A percentile compares a stretch with the other conserved stretches of the same genome.
Conservation (phyloP, 2,113 vertebrate species). For the Xiphorhynchus elegans region DNA sequence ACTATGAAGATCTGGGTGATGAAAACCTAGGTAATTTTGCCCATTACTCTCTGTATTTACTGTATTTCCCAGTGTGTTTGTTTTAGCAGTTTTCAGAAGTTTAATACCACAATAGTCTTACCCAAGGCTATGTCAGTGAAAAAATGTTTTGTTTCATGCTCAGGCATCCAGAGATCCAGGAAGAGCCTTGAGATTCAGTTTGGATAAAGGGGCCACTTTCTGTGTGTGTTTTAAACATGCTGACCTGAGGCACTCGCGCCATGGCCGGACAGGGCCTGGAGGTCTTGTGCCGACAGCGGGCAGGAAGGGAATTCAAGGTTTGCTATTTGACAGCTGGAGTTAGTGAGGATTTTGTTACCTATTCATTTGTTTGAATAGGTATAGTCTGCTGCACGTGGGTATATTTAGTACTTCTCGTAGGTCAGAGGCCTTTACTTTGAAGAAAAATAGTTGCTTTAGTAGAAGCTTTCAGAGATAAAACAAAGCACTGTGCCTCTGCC, state of each 20-base stretch:
- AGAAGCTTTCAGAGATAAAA: not conserved
- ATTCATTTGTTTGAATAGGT: not conserved
- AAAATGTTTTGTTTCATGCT: not conserved
- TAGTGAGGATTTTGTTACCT: not conserved
- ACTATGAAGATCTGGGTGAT: not conserved
- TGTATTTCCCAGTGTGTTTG: not conserved
- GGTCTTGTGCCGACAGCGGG: not conserved
- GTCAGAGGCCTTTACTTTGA: not conserved
- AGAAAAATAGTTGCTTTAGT: not conserved
- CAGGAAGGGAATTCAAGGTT: slow-evolving; percentile 14
- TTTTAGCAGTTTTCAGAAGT: not conserved
- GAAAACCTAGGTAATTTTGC: not conserved
- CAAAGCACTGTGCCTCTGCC: not conserved
- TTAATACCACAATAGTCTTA: not conserved
- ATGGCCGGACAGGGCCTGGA: not conserved
- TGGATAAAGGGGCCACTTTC: not conserved
- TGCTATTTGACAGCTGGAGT: not conserved
- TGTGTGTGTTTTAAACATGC: not conserved
- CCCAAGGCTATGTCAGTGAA: not conserved
- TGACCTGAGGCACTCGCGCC: not conserved
- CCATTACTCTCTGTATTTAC: not conserved
- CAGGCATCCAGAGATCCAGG: not conserved
- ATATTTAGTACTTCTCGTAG: not conserved
- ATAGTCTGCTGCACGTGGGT: fast-evolving
- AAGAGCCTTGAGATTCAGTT: slow-evolving; percentile 16